These are phyloP conservation scores for Scyliorhinus canicula DNA, from an alignment of 2,797 vertebrate species.

Conservation along the genomic window DNA sequence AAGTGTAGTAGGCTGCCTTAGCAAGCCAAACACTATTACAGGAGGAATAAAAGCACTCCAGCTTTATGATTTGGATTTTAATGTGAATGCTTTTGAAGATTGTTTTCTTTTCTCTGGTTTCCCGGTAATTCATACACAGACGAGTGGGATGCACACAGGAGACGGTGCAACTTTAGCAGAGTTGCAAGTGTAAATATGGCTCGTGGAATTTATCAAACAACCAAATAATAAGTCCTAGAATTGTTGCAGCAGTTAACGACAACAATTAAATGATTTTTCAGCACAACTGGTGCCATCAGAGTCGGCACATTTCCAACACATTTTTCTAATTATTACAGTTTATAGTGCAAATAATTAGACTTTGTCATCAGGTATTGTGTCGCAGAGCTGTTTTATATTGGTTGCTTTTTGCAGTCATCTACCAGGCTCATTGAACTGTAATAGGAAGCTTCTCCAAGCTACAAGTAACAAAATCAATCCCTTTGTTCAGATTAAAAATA, in stretches of 20 bases:
- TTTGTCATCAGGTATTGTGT: background rate
- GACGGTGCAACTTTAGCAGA: background rate
- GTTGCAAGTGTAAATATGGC: no score
- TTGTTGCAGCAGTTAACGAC: background rate
- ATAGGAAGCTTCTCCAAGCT: background rate
- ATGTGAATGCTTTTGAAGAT: background rate
- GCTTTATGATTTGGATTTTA: conserved; percentile 5
- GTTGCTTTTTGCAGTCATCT: background rate
- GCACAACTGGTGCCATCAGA: background rate
- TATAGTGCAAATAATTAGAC: conserved; percentile 33
- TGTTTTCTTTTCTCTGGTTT: background rate
- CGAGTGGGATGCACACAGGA: background rate
- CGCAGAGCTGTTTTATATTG: background rate
- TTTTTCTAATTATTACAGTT: conserved; percentile 35
- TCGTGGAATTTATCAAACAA: background rate
- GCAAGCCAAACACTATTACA: background rate
- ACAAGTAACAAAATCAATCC: background rate
- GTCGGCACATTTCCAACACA: conserved; percentile 4
- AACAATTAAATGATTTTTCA: background rate
- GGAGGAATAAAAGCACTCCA: background rate
- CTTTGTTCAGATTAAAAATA: conserved; percentile 19
- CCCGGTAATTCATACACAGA: background rate
- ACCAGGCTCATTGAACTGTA: background rate
- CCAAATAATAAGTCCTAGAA: background rate
- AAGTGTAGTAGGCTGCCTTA: background rate